Evolutionary conservation across 2,797 vertebrate species (phyloP).

Genomic region (Ctenopoma multispine): DNA sequence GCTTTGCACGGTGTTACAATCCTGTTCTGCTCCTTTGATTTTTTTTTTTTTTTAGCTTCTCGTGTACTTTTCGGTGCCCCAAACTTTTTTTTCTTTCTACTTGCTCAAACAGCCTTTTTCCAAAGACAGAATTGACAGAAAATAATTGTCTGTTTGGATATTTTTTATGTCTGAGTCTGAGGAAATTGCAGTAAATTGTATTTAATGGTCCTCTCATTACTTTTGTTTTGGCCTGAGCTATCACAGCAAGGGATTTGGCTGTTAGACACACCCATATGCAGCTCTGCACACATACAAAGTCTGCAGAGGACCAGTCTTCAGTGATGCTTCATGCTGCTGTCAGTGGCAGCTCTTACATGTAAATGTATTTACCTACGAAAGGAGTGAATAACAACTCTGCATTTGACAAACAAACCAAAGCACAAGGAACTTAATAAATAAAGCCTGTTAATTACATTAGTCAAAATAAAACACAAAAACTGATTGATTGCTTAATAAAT

Average conservation of each 20-base stretch:
- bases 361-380: no score
- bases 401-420: background rate
- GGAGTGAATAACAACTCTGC: background rate
- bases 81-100: no score
- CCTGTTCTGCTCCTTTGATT: no score
- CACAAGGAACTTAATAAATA: no score
- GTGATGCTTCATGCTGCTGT: no score
- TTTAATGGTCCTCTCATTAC: constrained; percentile 26
- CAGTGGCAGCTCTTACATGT: no score
- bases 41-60: no score
- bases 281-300: background rate
- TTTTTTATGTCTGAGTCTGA: constrained; percentile 9
- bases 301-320: no score
- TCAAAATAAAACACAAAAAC: no score
- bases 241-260: background rate
- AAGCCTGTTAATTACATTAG: no score
- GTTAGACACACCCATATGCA: background rate
- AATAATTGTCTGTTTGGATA: background rate
- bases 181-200: constrained; percentile 18
- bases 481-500: no score
- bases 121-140: background rate
- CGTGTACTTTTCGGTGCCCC: no score
- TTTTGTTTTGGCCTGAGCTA: constrained; percentile 1
- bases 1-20: background rate
- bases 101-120: background rate